Evolutionary conservation across 37 sponge, comb jelly and placozoan species (phyloP).

Genomic region (Ephydatia muelleri): DNA sequence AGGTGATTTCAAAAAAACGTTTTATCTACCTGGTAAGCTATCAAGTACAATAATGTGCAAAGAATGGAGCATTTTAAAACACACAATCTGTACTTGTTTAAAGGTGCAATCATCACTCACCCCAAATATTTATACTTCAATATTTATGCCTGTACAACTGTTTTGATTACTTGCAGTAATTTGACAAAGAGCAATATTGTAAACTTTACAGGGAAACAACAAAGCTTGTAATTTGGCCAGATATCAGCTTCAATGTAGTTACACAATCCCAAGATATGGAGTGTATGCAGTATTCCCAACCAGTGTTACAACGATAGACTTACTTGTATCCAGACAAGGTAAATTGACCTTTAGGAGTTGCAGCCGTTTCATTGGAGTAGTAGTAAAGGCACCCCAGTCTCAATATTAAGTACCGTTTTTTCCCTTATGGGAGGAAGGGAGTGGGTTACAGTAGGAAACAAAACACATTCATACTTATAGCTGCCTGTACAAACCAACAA

Average conservation of each 20-base stretch:
- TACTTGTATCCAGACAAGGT: slow-evolving; percentile 69
- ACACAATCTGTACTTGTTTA: no score
- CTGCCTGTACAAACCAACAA: not conserved
- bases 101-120: no score
- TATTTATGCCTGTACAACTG: no score
- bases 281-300: not conserved
- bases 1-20: no score
- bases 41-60: no score
- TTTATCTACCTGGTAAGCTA: no score
- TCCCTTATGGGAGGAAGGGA: slow-evolving; percentile 56
- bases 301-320: not conserved
- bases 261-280: not conserved
- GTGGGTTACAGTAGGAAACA: slow-evolving; percentile 1
- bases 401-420: slow-evolving; percentile 75
- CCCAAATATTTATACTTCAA: no score
- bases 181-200: no score
- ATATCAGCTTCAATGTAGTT: not conserved
- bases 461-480: not conserved
- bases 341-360: slow-evolving; percentile 65
- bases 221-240: no score
- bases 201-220: no score
- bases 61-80: no score
- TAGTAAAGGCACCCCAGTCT: slow-evolving; percentile 80
- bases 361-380: slow-evolving; percentile 71
- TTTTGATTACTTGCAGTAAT: no score